Evolutionary conservation across 2,888 invertebrate genomes (phyloP).

Genomic region (Drosophila anomalata): DNA sequence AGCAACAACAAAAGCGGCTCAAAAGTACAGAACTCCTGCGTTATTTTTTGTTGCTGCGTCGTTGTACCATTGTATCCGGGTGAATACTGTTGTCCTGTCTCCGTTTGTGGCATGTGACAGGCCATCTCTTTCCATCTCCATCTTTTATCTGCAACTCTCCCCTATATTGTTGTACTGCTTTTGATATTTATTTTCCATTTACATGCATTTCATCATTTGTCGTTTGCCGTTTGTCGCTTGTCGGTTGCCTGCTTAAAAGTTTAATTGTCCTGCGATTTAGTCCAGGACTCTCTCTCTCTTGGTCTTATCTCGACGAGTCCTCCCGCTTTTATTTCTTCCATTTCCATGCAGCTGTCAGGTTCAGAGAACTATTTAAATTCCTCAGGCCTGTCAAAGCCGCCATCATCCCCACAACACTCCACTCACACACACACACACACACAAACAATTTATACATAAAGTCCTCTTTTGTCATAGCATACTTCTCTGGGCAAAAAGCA

Average conservation of each 20-base stretch:
- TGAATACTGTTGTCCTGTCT: slow-evolving; percentile 44
- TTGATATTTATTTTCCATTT: slow-evolving; percentile 74
- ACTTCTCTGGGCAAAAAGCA: slow-evolving; percentile 51
- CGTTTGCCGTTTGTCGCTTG: slow-evolving; percentile 35
- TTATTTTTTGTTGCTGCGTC: slow-evolving; percentile 35
- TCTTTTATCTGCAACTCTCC: slow-evolving; percentile 22
- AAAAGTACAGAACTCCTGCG: slow-evolving; percentile 29
- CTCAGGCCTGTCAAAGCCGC: background rate
- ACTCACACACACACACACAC: no score
- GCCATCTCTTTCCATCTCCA: slow-evolving; percentile 24
- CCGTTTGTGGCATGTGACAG: slow-evolving; percentile 74
- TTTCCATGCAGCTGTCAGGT: slow-evolving; percentile 78
- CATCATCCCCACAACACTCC: no score
- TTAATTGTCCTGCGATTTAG: slow-evolving; percentile 67
- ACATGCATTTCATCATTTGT: slow-evolving; percentile 70
- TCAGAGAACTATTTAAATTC: slow-evolving; percentile 73
- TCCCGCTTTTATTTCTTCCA: slow-evolving; percentile 27
- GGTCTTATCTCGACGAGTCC: slow-evolving; percentile 29
- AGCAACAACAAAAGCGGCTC: slow-evolving; percentile 47
- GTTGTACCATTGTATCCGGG: slow-evolving; percentile 46
- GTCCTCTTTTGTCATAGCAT: slow-evolving; percentile 17
- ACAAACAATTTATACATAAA: slow-evolving; percentile 5
- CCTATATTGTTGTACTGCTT: slow-evolving; percentile 17
- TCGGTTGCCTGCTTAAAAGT: slow-evolving; percentile 72
- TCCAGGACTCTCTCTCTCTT: slow-evolving; percentile 25